Conservation (phyloP, 2,797 vertebrate genomes). For the Thripadectes ignobilis region DNA sequence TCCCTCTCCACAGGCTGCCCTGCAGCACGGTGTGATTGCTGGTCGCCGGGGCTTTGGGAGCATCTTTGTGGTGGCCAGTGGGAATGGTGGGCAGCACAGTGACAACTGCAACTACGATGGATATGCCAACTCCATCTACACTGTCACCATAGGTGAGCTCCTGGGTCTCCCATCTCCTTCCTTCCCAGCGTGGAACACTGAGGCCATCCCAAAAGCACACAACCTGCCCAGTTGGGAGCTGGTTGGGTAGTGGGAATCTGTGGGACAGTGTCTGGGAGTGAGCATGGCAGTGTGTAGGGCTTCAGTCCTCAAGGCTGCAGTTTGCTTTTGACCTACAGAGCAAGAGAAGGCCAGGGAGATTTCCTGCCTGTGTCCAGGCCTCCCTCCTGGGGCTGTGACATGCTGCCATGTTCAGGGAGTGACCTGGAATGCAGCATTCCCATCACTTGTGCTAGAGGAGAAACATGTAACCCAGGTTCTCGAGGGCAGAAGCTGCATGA, state of each 20-base stretch:
- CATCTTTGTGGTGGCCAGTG: slow-evolving; percentile 97
- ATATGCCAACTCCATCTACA: slow-evolving; percentile 98
- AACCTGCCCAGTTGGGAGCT: not conserved
- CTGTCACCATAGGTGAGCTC: slow-evolving; percentile 89
- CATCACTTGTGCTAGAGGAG: not conserved
- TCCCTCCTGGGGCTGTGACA: not conserved
- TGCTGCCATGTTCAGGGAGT: rapidly evolving
- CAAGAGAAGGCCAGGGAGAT: not conserved
- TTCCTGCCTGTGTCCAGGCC: not conserved
- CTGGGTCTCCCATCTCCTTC: rapidly evolving
- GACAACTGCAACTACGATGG: slow-evolving; percentile 99
- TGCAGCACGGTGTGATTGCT: slow-evolving; percentile 94
- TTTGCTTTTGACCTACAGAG: not conserved
- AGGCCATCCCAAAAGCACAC: rapidly evolving
- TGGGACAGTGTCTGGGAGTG: not conserved
- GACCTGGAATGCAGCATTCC: not conserved
- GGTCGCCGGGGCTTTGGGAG: slow-evolving; percentile 94
- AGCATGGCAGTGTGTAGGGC: rapidly evolving
- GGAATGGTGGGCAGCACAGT: slow-evolving; percentile 90
- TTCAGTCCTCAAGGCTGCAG: not conserved
- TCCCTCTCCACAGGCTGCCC: slow-evolving; percentile 82
- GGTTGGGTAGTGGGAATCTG: not conserved
- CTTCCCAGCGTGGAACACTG: rapidly evolving
- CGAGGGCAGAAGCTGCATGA: rapidly evolving
- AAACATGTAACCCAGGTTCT: rapidly evolving